Percentiles rank a stretch among this genome's conserved stretches.
Evolutionary conservation across 64 coral and sea anemone species (phyloP).

Genomic region (Anthopleura sola): DNA sequence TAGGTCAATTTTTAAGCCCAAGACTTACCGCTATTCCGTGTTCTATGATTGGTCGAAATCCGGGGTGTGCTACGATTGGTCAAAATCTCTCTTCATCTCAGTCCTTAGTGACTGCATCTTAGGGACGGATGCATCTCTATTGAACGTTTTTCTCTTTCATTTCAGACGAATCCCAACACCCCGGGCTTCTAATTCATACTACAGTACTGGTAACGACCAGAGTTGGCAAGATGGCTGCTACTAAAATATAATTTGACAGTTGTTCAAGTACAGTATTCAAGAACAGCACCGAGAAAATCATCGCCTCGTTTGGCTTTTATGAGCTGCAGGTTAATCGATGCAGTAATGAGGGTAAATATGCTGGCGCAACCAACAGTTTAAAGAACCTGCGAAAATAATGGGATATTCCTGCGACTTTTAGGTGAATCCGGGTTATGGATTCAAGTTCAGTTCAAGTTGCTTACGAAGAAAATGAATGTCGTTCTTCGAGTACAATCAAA

Average conservation of each 20-base stretch:
- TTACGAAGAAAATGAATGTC: not conserved
- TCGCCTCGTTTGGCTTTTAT: not conserved
- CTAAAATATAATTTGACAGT: not conserved
- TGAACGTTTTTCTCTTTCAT: not conserved
- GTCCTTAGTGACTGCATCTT: too few species aligned
- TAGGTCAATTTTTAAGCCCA: too few species aligned
- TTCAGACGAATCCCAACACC: slow-evolving; percentile 45
- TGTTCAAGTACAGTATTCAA: not conserved
- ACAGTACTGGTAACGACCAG: not conserved
- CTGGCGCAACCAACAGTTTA: not conserved
- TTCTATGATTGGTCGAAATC: too few species aligned
- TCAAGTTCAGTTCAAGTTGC: not conserved
- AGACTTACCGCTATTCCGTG: too few species aligned
- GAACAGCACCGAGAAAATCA: not conserved
- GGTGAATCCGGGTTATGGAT: too few species aligned
- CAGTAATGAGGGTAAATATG: not conserved
- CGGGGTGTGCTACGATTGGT: too few species aligned
- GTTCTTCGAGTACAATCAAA: not conserved
- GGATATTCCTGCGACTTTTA: too few species aligned
- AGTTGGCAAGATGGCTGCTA: slow-evolving; percentile 35
- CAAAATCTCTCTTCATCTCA: too few species aligned
- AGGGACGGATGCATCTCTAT: too few species aligned
- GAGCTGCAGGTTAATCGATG: not conserved
- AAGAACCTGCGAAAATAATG: not conserved
- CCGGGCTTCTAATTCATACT: slow-evolving; percentile 20